Evolutionary conservation across 64 coral and sea anemone genomes (phyloP), one percentile per base, ranked within the genome.

Genomic region (Montipora foliosa): DNA sequence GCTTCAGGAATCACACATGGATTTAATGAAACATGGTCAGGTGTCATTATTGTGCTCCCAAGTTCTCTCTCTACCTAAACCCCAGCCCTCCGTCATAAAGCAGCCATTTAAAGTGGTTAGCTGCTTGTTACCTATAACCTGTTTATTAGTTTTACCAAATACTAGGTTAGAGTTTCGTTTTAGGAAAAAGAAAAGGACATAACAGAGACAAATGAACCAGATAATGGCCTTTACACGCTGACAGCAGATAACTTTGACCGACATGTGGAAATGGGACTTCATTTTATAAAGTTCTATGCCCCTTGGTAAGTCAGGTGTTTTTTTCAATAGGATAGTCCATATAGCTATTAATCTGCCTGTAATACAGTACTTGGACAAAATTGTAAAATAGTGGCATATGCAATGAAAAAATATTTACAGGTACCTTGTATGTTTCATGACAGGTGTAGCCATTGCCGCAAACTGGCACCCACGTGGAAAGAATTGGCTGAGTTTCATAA

Each of bases 221-320:
- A 86, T 9, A 72, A 86, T 50, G 82, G 82, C 19, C 67, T 86
- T 5, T 86, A 97, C 61, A 86, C 87, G 64, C 73, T 97, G 69
- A 97, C 96, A 24, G 53, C 90, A 19, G 51, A 92, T 12, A 97
- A 91, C 72, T 97, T 97, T 89, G 93, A 97, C 70, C 50, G 74
- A 44, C 92, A 97, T 46, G 91, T 87, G 55, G 96, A 92, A 78
- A 61, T 92, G 55, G 96, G 96, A 79, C 72, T 95, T 37, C 89
- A 92, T 74, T 97, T 97, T 95, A 84, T 97, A 49, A 94, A 97
- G 55, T 97, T 97, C 75, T 97, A 97, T 95, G 96, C 96, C 3
- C 96, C 96, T 72, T 97, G 96, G 96, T 97, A 82, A 66, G 53
- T 57, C 11, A 37, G 6, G 11, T 57, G 53, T 57, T 8, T 57